These are phyloP conservation scores for Cyanoliseus patagonus DNA, from an alignment of 2,113 vertebrate genomes.

Conservation along the genomic window DNA sequence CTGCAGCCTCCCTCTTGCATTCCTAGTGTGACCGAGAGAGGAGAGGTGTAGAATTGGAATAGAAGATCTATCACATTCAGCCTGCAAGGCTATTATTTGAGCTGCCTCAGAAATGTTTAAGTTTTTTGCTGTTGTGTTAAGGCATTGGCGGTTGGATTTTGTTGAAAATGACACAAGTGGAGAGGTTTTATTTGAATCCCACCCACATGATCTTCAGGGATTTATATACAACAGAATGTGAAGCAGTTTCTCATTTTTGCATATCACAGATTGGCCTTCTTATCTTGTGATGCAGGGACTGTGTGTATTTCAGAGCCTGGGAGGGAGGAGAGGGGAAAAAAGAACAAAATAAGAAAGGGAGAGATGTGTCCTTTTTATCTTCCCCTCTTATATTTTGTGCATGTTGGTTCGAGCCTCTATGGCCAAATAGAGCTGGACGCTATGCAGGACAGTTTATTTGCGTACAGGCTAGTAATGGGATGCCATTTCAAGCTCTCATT, in stretches of 20 bases:
- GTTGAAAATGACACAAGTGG: background rate
- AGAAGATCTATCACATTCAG: conserved; percentile 19
- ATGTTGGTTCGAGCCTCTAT: background rate
- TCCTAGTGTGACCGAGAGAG: background rate
- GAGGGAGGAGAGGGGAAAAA: background rate
- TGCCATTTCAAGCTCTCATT: background rate
- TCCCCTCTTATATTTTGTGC: background rate
- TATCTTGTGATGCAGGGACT: background rate
- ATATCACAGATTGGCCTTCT: background rate
- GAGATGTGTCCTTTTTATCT: background rate
- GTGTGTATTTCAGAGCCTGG: background rate
- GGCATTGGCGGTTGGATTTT: background rate
- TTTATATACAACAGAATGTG: conserved; percentile 15
- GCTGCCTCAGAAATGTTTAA: conserved; percentile 30
- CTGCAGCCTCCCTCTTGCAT: background rate
- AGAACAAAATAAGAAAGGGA: background rate
- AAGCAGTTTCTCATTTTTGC: conserved; percentile 15
- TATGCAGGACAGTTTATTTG: background rate
- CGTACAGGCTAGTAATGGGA: background rate
- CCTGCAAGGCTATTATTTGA: conserved; percentile 19
- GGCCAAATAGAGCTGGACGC: background rate
- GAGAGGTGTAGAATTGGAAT: conserved; percentile 8
- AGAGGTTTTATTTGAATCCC: conserved; percentile 24
- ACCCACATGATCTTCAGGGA: conserved; percentile 7
- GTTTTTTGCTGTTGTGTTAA: conserved; percentile 18